Evolutionary conservation across 2,888 invertebrate species (phyloP), one percentile per base, ranked within the genome.

Genomic region (Lithosia quadra): DNA sequence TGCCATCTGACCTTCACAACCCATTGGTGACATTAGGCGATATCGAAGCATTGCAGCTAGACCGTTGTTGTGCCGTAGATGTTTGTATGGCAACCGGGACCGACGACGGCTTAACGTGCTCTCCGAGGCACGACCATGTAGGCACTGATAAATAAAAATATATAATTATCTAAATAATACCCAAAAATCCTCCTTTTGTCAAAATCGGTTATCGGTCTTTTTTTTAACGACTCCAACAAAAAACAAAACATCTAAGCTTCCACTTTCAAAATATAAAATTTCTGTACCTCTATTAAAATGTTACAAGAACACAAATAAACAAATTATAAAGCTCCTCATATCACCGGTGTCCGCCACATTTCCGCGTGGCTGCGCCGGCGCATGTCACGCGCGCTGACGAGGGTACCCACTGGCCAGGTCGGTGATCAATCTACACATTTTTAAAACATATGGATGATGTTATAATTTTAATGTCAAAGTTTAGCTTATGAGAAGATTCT

Each of bases 301-400:
- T 57, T 8, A 62, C 36, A 62, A 33, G 21, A 63, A 69, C 53
- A 64, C 24, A 57, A 49, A 63, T 57, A 58, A 67, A 58, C 57
- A 67, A 67, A 49, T 58, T 24, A 21, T 34, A 58, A 63, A 8
- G 10, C 24, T 18, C 33, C 57, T 49, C 73, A 68, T 63, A 59
- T 74, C 73, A 73, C 77, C 72, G 77, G 66, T 67, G 77, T 78
- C 80, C 43, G 77, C 76, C 76, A 78, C 67, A 69, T 80, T 85
- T 82, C 83, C 84, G 76, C 84, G 73, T 73, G 81, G 77, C 63
- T 84, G 89, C 86, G 83, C 80, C 69, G 69, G 86, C 85, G 87
- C 88, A 79, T 82, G 78, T 82, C 78, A 75, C 76, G 76, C 71
- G 75, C 68, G 70, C 71, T 82, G 85, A 86, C 82, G 78, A 79